These are phyloP conservation scores for Parnassius apollo DNA, from an alignment of 2,888 invertebrate species.

Conservation along the genomic window DNA sequence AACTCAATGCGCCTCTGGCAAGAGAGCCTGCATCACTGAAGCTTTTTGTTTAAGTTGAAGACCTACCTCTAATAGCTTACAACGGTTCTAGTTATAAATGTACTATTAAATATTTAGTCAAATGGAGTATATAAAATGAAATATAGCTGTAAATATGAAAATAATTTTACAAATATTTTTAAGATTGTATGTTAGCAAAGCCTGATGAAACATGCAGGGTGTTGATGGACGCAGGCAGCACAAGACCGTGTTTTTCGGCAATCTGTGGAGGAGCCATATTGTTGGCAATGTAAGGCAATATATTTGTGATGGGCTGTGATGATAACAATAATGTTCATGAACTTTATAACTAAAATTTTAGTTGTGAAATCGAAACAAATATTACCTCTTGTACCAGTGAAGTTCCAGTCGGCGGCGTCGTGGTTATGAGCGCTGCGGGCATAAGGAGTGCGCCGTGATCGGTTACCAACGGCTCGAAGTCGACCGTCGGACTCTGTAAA, in stretches of 20 bases:
- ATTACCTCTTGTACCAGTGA: slow-evolving; percentile 71
- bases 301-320: no score
- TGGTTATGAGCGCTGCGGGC: slow-evolving; percentile 65
- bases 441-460: slow-evolving; percentile 68
- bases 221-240: no score
- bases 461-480: slow-evolving; percentile 52
- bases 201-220: no score
- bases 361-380: no score
- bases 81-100: slow-evolving; percentile 73
- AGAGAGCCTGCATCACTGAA: slow-evolving; percentile 65
- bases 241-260: no score
- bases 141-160: not conserved
- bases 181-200: no score
- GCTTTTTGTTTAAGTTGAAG: slow-evolving; percentile 78
- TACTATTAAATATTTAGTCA: slow-evolving; percentile 77
- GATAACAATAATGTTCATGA: no score
- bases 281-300: no score
- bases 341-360: no score
- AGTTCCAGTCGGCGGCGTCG: slow-evolving; percentile 71
- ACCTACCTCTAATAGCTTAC: slow-evolving; percentile 79
- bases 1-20: slow-evolving; percentile 59
- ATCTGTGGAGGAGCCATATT: no score
- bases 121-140: not conserved
- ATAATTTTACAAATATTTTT: no score
- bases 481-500: slow-evolving; percentile 58